These are phyloP conservation scores for Stegastes partitus DNA, from an alignment of 2,113 vertebrate genomes.

Conservation along the genomic window DNA sequence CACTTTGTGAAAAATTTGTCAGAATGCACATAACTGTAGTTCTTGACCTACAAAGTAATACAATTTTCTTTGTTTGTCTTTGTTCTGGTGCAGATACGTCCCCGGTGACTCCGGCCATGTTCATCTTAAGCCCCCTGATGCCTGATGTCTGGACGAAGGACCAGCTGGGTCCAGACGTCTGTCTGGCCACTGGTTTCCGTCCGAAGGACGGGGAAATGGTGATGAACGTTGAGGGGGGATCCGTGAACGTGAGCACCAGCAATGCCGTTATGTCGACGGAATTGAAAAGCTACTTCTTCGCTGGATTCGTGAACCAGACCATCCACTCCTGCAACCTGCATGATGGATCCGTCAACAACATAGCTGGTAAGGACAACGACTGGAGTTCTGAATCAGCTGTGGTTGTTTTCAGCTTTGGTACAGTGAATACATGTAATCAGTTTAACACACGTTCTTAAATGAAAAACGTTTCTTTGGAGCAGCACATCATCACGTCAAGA, in stretches of 20 bases:
- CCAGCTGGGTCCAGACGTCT: neutral
- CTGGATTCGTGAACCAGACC: neutral
- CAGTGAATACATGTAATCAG: no score
- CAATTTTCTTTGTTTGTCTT: neutral
- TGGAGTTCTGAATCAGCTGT: no score
- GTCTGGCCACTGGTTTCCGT: constrained; percentile 66
- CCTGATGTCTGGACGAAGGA: rapidly evolving
- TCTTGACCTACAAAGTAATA: no score
- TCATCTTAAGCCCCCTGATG: constrained; percentile 16
- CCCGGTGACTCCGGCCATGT: rapidly evolving
- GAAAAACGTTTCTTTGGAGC: no score
- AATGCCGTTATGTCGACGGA: rapidly evolving
- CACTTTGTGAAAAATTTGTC: no score
- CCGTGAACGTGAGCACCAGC: rapidly evolving
- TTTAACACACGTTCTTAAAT: no score
- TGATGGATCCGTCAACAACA: rapidly evolving
- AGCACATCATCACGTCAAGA: no score
- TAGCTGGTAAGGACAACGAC: neutral
- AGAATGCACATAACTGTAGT: no score
- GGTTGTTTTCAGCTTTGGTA: no score
- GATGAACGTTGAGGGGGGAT: rapidly evolving
- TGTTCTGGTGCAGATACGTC: rapidly evolving
- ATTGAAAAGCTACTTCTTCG: neutral
- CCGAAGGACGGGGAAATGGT: neutral
- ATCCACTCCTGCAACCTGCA: constrained; percentile 42